These are phyloP conservation scores for Ectropis grisescens DNA, from an alignment of 1,140 invertebrate genomes.

Conservation along the genomic window DNA sequence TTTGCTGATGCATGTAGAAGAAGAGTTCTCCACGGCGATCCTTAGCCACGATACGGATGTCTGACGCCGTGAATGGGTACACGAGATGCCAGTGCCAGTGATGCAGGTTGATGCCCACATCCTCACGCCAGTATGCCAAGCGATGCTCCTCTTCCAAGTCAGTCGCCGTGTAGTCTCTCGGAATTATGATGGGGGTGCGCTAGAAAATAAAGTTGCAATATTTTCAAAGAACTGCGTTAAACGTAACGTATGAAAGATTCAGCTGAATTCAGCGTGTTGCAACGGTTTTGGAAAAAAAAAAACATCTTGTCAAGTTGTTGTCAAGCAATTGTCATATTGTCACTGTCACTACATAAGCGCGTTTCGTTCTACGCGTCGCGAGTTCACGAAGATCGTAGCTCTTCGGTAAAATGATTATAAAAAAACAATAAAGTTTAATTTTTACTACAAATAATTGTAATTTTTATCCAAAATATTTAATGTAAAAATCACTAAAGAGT, in stretches of 20 bases:
- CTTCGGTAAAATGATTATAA: no score
- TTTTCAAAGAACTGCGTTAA: not conserved
- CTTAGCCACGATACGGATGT: conserved; percentile 71
- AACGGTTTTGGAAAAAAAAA: no score
- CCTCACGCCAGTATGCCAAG: conserved; percentile 77
- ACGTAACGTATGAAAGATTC: not conserved
- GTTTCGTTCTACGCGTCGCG: no score
- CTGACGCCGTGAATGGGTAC: conserved; percentile 69
- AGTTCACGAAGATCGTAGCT: no score
- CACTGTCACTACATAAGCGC: no score
- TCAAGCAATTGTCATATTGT: no score
- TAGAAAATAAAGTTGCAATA: conserved; percentile 16
- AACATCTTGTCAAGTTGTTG: no score
- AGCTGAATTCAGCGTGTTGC: no score
- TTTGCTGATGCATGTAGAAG: conserved; percentile 82
- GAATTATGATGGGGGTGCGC: conserved; percentile 73
- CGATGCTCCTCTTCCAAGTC: conserved; percentile 77
- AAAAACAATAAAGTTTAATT: no score
- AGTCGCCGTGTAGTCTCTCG: conserved; percentile 76
- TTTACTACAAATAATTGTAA: no score
- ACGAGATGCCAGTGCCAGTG: conserved; percentile 84
- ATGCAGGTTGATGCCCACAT: conserved; percentile 76
- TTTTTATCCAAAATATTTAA: no score
- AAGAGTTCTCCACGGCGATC: conserved; percentile 81
- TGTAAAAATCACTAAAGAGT: no score